Evolutionary conservation across 1,140 invertebrate genomes (phyloP), one percentile per base, ranked within the genome.

Genomic region (Samia ricini): DNA sequence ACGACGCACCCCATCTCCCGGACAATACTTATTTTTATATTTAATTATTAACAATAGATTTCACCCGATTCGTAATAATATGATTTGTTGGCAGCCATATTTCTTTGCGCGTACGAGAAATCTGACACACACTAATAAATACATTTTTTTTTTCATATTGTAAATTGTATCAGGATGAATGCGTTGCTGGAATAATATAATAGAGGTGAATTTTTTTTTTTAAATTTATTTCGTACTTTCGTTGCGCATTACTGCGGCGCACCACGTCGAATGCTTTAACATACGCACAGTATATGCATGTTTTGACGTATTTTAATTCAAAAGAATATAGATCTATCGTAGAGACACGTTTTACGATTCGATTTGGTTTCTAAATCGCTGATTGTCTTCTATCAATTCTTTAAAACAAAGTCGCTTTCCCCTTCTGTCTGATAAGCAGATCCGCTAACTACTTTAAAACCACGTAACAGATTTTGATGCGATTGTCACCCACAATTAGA

Each of bases 21-120:
- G 33, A 42, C 10, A 3, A 15, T 12, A 85, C 85, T 83, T 86
- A 88, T 85, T 85, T 88, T 88, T 76, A n/a, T n/a, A 88, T 86
- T 88, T 79, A 83, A 86, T 88, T 85, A 88, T 79, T 84, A 83
- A 88, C 85, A 86, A 88, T 79, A 83, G 75, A 83, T 86, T 86
- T 83, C 85, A 85, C 81, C 81, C 83, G 75, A 82, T 87, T 83
- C 80, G 71, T 77, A 83, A 84, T 77, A 81, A 84, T 77, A 81
- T 88, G 81, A 85, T 85, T 86, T 79, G 76, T 81, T 79, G 69
- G 78, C 68, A 66, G 83, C 84, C 85, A 86, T 86, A 70, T 83
- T 84, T 77, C 22, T 66, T 69, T 68, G 33, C 33, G 48, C 15
- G 33, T 66, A 72, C 76, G n/a, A 56, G 29, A 55, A 75, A 61